These are phyloP conservation scores for Thereva unica DNA, from an alignment of 2,888 invertebrate species.

Conservation along the genomic window DNA sequence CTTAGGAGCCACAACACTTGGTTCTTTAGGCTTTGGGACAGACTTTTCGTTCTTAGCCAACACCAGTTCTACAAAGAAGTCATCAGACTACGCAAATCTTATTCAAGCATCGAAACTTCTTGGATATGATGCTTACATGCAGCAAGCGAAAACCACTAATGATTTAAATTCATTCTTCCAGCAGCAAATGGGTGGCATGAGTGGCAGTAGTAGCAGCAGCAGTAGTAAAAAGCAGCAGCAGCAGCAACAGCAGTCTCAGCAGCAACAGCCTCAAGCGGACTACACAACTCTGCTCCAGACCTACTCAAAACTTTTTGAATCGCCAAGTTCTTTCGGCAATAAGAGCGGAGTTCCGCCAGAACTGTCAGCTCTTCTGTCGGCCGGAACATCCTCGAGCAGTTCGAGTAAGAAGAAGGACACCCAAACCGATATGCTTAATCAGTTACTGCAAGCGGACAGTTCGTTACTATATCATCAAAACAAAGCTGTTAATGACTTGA, in stretches of 20 bases:
- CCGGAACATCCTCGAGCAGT: constrained; percentile 28
- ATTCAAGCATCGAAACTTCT: constrained; percentile 55
- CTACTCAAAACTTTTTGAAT: constrained; percentile 56
- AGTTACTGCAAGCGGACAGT: constrained; percentile 53
- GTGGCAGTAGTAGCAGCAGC: constrained; percentile 35
- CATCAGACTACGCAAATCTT: constrained; percentile 55
- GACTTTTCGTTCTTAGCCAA: constrained; percentile 55
- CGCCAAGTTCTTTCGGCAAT: constrained; percentile 49
- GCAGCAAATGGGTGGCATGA: constrained; percentile 42
- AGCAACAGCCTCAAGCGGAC: constrained; percentile 50
- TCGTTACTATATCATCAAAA: constrained; percentile 55
- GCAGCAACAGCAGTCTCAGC: constrained; percentile 49
- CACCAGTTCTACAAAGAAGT: constrained; percentile 27
- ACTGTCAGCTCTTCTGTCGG: constrained; percentile 50
- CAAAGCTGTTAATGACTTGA: constrained; percentile 54
- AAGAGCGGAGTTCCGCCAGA: constrained; percentile 47
- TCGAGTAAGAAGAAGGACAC: constrained; percentile 29
- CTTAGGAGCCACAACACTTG: constrained; percentile 55
- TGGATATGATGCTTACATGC: constrained; percentile 57
- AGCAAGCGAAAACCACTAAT: constrained; percentile 54
- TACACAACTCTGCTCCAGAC: constrained; percentile 55
- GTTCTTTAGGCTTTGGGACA: constrained; percentile 54
- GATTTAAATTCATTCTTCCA: constrained; percentile 48
- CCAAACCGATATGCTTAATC: constrained; percentile 54
- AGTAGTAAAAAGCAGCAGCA: constrained; percentile 44